These are phyloP conservation scores for Baronia brevicornis DNA, from an alignment of 2,888 invertebrate genomes.

Conservation along the genomic window DNA sequence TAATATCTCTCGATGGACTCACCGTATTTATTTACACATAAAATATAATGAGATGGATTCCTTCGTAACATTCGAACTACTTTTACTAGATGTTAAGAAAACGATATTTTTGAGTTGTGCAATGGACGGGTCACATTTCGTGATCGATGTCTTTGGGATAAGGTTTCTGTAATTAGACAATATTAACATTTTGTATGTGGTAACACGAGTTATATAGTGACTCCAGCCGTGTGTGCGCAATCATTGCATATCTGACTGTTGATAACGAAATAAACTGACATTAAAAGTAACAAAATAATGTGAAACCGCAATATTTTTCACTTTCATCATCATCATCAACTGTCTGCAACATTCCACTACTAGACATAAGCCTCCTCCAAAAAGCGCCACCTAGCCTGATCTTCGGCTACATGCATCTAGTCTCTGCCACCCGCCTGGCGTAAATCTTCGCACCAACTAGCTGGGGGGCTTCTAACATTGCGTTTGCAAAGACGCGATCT, in stretches of 20 bases:
- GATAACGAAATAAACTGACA: constrained; percentile 18
- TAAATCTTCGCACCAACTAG: no score
- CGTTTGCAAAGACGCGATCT: no score
- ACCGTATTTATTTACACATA: constrained; percentile 5
- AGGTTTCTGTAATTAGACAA: constrained; percentile 61
- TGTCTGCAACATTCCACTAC: no score
- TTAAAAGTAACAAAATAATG: no score
- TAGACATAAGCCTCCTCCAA: no score
- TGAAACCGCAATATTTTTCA: no score
- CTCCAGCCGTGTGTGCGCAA: constrained; percentile 25
- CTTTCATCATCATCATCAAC: no score
- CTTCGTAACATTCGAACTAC: constrained; percentile 39
- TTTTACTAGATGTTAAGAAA: constrained; percentile 41
- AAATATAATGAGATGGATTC: constrained; percentile 15
- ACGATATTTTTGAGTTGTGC: constrained; percentile 36
- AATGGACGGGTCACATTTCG: constrained; percentile 52
- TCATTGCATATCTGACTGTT: constrained; percentile 24
- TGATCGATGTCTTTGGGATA: constrained; percentile 65
- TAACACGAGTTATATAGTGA: constrained; percentile 32
- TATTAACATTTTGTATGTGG: constrained; percentile 59
- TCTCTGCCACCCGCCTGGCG: no score
- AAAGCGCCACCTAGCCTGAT: no score
- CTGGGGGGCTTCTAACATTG: no score
- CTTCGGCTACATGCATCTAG: no score
- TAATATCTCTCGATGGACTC: constrained; percentile 1